phyloP scores from a whole-genome alignment of 1,140 invertebrate species.

The Lineus longissimus region DNA sequence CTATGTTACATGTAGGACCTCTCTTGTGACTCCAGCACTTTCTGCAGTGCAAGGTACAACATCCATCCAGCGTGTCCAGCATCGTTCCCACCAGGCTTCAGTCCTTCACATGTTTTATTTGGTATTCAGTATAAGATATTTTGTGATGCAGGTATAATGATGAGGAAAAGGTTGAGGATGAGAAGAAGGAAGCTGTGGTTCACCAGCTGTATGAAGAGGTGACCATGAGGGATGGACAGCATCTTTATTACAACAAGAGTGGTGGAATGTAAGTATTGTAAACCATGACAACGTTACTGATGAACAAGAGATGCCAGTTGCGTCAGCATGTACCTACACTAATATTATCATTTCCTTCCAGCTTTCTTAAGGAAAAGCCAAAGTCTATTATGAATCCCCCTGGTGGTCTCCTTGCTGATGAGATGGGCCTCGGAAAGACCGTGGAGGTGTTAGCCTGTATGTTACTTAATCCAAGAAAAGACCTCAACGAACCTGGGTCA shows the following conservation, averaged over 20 bases:
- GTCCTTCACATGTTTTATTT: no score
- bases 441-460: slow-evolving; percentile 72
- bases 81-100: no score
- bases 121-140: no score
- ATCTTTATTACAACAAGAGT: slow-evolving; percentile 59
- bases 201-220: slow-evolving; percentile 38
- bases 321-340: neutral
- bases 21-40: no score
- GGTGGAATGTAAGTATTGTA: slow-evolving; percentile 49
- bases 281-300: neutral
- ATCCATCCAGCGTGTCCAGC: no score
- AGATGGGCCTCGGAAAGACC: slow-evolving; percentile 82
- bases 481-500: slow-evolving; percentile 29
- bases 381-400: slow-evolving; percentile 29
- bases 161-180: neutral
- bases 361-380: slow-evolving; percentile 27
- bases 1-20: no score
- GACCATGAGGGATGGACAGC: slow-evolving; percentile 40
- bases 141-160: no score
- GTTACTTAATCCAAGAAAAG: slow-evolving; percentile 58
- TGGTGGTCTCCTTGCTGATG: slow-evolving; percentile 78
- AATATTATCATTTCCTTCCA: slow-evolving; percentile 16
- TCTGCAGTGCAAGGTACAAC: no score
- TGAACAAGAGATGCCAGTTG: neutral
- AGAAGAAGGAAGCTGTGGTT: neutral